phyloP scores from a whole-genome alignment of 2,113 vertebrate species.

The Pelusios castaneus region DNA sequence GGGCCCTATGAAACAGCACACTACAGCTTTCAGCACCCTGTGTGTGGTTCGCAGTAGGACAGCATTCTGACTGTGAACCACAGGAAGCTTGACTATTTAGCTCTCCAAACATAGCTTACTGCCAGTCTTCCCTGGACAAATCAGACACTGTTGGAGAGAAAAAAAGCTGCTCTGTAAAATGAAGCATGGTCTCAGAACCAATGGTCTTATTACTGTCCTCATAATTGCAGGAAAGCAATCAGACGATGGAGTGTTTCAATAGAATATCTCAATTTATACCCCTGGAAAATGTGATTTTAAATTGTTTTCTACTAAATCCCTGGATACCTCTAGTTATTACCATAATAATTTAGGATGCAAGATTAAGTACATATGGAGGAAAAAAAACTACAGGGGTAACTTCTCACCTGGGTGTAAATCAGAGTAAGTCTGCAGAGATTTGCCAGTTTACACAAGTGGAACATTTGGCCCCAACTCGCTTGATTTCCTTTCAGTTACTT shows the following conservation, averaged over 20 bases:
- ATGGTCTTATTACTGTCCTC: background rate
- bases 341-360: background rate
- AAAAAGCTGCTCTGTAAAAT: background rate
- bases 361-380: background rate
- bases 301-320: background rate
- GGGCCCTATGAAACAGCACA: slow-evolving; percentile 55
- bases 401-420: background rate
- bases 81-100: background rate
- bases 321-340: background rate
- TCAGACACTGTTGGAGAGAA: background rate
- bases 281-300: background rate
- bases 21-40: slow-evolving; percentile 7
- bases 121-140: background rate
- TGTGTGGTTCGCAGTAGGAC: background rate
- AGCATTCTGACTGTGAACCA: background rate
- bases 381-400: background rate
- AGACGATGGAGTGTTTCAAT: background rate
- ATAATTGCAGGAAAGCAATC: background rate
- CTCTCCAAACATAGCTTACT: background rate
- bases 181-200: background rate
- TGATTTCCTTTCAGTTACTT: background rate
- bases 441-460: background rate
- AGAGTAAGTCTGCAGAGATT: background rate
- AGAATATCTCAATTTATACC: background rate
- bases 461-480: fast-evolving